phyloP scores from a whole-genome alignment of 2,888 invertebrate species.

The Heliconius ethilla region DNA sequence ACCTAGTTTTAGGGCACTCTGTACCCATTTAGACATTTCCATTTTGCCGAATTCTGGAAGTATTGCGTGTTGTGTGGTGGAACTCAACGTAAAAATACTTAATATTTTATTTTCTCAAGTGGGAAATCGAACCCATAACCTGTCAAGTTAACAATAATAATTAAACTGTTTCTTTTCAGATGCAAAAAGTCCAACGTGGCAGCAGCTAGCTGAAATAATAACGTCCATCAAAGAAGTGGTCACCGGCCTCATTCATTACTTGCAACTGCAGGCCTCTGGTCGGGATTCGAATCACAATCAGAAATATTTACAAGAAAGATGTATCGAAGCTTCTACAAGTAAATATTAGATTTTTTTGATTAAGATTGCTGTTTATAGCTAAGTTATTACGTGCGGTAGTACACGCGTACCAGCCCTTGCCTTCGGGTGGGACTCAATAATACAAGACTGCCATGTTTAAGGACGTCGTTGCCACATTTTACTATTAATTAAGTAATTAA shows the following conservation, averaged over 20 bases:
- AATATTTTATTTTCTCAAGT: no score
- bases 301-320: slow-evolving; percentile 79
- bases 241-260: slow-evolving; percentile 64
- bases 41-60: no score
- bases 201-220: slow-evolving; percentile 67
- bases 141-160: not conserved
- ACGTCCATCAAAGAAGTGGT: slow-evolving; percentile 70
- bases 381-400: no score
- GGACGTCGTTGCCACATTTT: no score
- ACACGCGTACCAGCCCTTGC: no score
- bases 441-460: no score
- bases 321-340: slow-evolving; percentile 76
- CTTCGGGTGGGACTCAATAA: no score
- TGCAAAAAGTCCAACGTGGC: slow-evolving; percentile 68
- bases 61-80: no score
- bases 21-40: no score
- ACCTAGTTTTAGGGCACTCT: no score
- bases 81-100: no score
- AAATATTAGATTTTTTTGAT: slow-evolving; percentile 47
- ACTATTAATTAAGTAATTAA: not conserved
- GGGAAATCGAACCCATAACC: no score
- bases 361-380: not conserved
- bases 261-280: slow-evolving; percentile 62
- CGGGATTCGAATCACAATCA: slow-evolving; percentile 69
- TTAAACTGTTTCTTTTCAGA: slow-evolving; percentile 50